Base-by-base conservation (phyloP, 2,797 vertebrate species). In the Anguilla anguilla region DNA sequence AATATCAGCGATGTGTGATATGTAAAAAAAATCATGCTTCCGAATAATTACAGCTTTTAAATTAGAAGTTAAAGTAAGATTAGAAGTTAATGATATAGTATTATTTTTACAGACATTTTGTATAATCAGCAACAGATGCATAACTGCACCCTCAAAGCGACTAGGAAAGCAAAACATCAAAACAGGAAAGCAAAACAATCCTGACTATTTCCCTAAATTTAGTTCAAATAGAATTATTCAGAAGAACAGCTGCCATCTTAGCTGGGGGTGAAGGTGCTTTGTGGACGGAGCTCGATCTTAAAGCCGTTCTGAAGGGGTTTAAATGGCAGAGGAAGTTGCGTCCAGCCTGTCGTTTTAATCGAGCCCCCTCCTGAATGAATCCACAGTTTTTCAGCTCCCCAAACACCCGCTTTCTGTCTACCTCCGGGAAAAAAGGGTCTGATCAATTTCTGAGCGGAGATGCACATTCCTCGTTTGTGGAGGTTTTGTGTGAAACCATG, bases 401-500 rank as follows among this genome's bases (percentile, higher is more conserved):
- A 84, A 88, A 59, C 53, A 61, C 39, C 83, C 69, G 13, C 31
- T 79, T 69, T 87, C 82, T 85, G 61, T 51, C 61, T 88, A 43
- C 82, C 43, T 87, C 64, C 49, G 74, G 39, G 35, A 49, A 74
- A 84, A 83, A 74, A 35, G 13, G 59, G 59, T 85, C 35, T 61
- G 53, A 89, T 86, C 53, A 61, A 28, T 84, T 81, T 85, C 53
- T 43, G n/a, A 55, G 88, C 85, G 55, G 82, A 85, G 59, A 87
- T n/a, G 64, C 86, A 87, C 55, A 79, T 85, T 87, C 85, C 28
- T 31, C 9, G 67, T 72, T 64, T 84, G 10, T 61, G 84, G 86
- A 88, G 84, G 59, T 61, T 89, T 35, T 86, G 86, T 87, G 88
- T 59, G 55, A 85, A 90, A 89, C 51, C 64, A 82, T 74, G 55